Evolutionary conservation across 92 coral and sea anemone genomes (phyloP).

Genomic region (Muricea muricata): DNA sequence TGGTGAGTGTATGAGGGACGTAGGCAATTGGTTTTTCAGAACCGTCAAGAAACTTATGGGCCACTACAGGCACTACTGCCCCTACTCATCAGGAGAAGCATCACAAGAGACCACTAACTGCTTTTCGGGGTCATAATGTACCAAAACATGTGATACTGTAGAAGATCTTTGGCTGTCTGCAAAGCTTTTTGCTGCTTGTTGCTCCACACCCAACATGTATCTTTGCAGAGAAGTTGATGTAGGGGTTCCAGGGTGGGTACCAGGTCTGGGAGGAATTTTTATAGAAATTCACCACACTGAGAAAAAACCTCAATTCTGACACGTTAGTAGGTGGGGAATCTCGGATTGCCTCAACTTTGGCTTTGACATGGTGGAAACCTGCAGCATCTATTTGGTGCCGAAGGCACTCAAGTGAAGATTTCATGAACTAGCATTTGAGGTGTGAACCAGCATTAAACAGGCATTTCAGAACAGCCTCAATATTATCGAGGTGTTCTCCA

Average conservation of each 20-base stretch:
- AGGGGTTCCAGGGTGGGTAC: slow-evolving; percentile 42
- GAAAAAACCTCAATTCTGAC: slow-evolving; percentile 39
- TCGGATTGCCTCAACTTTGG: slow-evolving; percentile 46
- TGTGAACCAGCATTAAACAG: background rate
- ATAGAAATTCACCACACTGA: slow-evolving; percentile 41
- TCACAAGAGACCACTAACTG: slow-evolving; percentile 57
- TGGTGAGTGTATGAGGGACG: too few species aligned
- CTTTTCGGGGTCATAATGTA: slow-evolving; percentile 55
- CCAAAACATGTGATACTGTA: slow-evolving; percentile 46
- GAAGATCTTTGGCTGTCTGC: slow-evolving; percentile 44
- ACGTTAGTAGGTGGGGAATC: slow-evolving; percentile 50
- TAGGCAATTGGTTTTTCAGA: too few species aligned
- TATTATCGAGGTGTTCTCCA: slow-evolving; percentile 40
- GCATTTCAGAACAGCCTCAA: slow-evolving; percentile 4
- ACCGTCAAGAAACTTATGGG: too few species aligned
- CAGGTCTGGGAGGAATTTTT: slow-evolving; percentile 45
- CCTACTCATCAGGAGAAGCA: slow-evolving; percentile 61
- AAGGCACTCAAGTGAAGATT: slow-evolving; percentile 50
- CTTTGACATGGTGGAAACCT: slow-evolving; percentile 53
- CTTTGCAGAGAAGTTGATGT: slow-evolving; percentile 51
- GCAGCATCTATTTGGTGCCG: slow-evolving; percentile 49
- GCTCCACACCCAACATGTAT: slow-evolving; percentile 44
- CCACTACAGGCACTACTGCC: too few species aligned
- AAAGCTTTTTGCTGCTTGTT: slow-evolving; percentile 37
- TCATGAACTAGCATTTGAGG: slow-evolving; percentile 27